These are phyloP conservation scores for Ochotona princeps DNA, from an alignment of 2,113 vertebrate species.

Conservation along the genomic window DNA sequence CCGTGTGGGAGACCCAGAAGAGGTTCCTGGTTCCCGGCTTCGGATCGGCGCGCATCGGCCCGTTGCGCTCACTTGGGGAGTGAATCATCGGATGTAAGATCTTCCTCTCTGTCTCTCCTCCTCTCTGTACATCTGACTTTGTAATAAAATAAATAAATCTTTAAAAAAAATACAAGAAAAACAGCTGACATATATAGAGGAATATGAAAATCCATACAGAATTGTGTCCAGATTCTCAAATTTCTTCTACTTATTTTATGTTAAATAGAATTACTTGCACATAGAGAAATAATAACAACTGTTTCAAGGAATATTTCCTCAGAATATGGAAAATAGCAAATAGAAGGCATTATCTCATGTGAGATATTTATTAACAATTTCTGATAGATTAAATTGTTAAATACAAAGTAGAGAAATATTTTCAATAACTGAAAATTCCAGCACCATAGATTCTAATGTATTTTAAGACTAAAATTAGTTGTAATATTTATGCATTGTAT, in stretches of 20 bases:
- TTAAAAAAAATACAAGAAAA: neutral
- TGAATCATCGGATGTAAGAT: no score
- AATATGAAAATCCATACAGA: neutral
- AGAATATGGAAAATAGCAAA: neutral
- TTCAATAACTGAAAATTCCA: neutral
- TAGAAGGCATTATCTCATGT: neutral
- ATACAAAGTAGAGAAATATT: neutral
- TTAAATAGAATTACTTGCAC: neutral
- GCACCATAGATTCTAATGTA: neutral
- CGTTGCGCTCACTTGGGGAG: no score
- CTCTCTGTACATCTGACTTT: no score
- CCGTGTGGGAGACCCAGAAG: no score
- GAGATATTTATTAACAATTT: neutral
- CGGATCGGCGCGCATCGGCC: no score
- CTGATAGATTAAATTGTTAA: neutral
- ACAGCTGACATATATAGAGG: neutral
- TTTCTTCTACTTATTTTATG: neutral
- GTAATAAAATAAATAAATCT: no score
- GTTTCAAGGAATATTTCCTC: neutral
- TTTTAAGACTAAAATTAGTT: neutral
- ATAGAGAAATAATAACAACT: neutral
- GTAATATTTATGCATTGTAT: neutral
- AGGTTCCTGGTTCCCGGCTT: no score
- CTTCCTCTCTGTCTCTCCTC: no score
- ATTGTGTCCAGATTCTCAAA: neutral